Evolutionary conservation across 2,888 invertebrate species (phyloP).

Genomic region (Xanthia togata): DNA sequence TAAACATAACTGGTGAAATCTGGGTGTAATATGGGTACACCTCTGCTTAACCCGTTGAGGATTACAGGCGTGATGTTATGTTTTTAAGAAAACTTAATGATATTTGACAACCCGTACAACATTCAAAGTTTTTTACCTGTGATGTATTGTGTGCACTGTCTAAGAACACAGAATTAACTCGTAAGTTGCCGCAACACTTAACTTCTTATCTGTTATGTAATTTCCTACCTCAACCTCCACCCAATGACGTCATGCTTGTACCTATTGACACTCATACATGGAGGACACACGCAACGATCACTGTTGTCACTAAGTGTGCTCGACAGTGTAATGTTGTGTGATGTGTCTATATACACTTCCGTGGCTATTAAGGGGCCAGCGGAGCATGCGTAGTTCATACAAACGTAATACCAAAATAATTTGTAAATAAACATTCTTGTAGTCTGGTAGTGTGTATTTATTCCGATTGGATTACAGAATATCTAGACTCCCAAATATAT

Average conservation of each 20-base stretch:
- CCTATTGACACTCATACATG: constrained; percentile 35
- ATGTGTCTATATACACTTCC: constrained; percentile 31
- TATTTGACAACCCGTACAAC: background rate
- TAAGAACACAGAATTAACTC: background rate
- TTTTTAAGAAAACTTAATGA: background rate
- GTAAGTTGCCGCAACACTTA: background rate
- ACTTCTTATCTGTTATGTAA: constrained; percentile 30
- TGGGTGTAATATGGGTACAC: background rate
- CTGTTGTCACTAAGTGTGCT: constrained; percentile 28
- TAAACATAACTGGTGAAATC: no score
- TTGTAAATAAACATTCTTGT: no score
- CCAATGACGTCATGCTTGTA: constrained; percentile 11
- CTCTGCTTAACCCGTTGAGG: background rate
- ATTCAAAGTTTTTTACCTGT: background rate
- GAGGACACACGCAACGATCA: constrained; percentile 28
- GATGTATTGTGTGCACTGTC: background rate
- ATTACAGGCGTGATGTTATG: background rate
- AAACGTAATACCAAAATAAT: no score
- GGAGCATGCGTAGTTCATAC: no score
- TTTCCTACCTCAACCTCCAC: constrained; percentile 6
- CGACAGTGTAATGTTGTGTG: constrained; percentile 19
- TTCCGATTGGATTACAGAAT: no score
- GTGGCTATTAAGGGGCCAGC: no score
- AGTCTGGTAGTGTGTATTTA: no score
- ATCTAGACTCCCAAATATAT: no score